Evolutionary conservation across 1,140 invertebrate species (phyloP), one percentile per base, ranked within the genome.

Genomic region (Drosophila quadrilineata): DNA sequence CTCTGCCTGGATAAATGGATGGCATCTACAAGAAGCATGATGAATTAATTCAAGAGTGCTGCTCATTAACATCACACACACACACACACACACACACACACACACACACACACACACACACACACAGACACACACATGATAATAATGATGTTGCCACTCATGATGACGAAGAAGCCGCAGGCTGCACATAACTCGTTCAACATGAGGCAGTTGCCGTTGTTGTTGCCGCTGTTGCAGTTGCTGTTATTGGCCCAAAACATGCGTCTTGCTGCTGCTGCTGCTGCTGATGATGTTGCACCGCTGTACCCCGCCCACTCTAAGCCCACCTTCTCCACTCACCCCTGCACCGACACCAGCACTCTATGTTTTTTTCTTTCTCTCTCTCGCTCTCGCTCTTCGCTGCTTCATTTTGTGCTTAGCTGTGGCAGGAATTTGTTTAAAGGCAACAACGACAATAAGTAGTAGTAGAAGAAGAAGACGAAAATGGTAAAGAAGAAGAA

Each of bases 341-440:
- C 16, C 40, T 21, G 5, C 16, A 12, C 21, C 17, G 10, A n/a
- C 21, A 10, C 45, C 45, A 31, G 14, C 19, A 16, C 48, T 9
- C 45, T 17, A 59, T 56, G 53, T 9, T 19, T 17, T 10, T 31
- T 57, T 62, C 38, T 36, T 62, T 19, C 16, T 35, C 10, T 29
- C 5, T 31, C 12, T 24, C 5, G 2, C 16, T 9, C 5, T 10
- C n/a, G 9, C 10, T 48, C 38, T 46, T 31, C 41, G 28, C 24
- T 48, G 31, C 40, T 33, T 43, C 8, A 22, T 35, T 53, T 16
- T 26, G 9, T 24, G 48, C 46, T 48, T 17, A 65, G 50, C 31
- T 56, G 58, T 22, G 49, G 58, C 72, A 75, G 73, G 67, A 76
- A 76, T 76, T 76, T 75, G 72, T 76, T 75, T 38, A 75, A 75